Base-by-base conservation (phyloP, 2,797 vertebrate species). In the Crenuchus spilurus region DNA sequence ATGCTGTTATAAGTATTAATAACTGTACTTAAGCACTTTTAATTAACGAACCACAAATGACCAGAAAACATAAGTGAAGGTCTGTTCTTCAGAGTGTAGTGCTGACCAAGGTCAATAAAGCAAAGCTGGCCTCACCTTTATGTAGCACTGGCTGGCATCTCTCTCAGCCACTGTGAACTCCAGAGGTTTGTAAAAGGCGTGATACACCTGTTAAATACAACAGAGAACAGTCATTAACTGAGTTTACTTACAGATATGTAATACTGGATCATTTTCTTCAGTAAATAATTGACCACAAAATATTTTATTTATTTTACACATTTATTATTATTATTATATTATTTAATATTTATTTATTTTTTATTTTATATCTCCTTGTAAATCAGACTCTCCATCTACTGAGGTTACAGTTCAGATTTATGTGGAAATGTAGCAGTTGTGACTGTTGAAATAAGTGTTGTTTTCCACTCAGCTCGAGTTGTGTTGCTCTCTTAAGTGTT, bases 121-220 rank as follows among this genome's bases (percentile, higher is more conserved):
- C 4, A 4, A 37, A 10, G 35, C 6, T 16, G 26, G 13, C 41
- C 87, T 86, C 71, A 99, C 97, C 94, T 99, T 99, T 3, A 96
- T 86, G 86, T 99, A 99, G 85, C 97, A 99, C 63, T 96, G 95
- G 81, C 91, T 85, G 6, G 94, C 86, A 49, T 96, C 93, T 54
- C 93, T 92, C 84, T 95, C 92, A 7, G 96, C 85, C 6, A 98
- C 92, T 0, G 92, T 93, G 85, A 96, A 99, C 82, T 99, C 97
- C 75, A 99, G 85, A 0, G 98, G 97, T 82, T 96, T 99, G 85
- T 98, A 99, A 88, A 95, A 96, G 0, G 97, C 96, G 6, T 99
- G 97, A 80, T 94, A 99, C 8, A 99, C 94, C 97, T 99, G 79
- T 71, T 75, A 80, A 61, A 48, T 28, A 18, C 13, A 14, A 41